Evolutionary conservation across 2,888 invertebrate species (phyloP).

Genomic region (Pemphredon lugubris): DNA sequence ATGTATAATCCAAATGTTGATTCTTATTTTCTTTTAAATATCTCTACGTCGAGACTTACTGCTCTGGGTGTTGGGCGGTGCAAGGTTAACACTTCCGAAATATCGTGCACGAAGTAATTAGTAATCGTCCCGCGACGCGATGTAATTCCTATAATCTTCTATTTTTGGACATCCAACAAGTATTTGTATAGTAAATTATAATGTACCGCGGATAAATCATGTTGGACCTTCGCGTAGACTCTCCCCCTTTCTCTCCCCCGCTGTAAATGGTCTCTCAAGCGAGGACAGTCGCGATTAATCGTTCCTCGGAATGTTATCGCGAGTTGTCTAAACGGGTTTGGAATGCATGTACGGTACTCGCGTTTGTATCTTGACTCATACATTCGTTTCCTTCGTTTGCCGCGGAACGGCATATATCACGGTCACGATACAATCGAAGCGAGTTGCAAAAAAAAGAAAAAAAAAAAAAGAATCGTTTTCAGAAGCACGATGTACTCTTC

Average conservation of each 20-base stretch:
- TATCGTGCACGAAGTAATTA: too few relatives aligned
- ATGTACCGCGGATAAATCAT: conserved; percentile 16
- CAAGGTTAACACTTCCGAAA: too few relatives aligned
- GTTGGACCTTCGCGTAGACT: conserved; percentile 23
- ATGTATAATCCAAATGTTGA: too few relatives aligned
- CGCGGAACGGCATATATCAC: conserved; percentile 9
- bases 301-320: conserved; percentile 48
- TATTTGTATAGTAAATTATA: conserved; percentile 14
- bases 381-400: conserved; percentile 19
- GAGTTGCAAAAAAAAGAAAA: too few relatives aligned
- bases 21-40: too few relatives aligned
- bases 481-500: not conserved
- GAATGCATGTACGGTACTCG: conserved; percentile 35
- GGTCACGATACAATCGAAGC: conserved; percentile 25
- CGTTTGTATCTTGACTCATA: conserved; percentile 16
- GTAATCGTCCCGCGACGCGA: too few relatives aligned
- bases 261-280: conserved; percentile 22
- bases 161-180: too few relatives aligned
- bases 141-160: too few relatives aligned
- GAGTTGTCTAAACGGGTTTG: conserved; percentile 48
- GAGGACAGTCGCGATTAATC: conserved; percentile 39
- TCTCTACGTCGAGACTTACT: too few relatives aligned
- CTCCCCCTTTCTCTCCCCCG: not conserved
- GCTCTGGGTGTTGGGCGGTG: too few relatives aligned
- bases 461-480: too few relatives aligned